These are phyloP conservation scores for Otolemur garnettii DNA, from an alignment of 2,113 vertebrate genomes.

Conservation along the genomic window DNA sequence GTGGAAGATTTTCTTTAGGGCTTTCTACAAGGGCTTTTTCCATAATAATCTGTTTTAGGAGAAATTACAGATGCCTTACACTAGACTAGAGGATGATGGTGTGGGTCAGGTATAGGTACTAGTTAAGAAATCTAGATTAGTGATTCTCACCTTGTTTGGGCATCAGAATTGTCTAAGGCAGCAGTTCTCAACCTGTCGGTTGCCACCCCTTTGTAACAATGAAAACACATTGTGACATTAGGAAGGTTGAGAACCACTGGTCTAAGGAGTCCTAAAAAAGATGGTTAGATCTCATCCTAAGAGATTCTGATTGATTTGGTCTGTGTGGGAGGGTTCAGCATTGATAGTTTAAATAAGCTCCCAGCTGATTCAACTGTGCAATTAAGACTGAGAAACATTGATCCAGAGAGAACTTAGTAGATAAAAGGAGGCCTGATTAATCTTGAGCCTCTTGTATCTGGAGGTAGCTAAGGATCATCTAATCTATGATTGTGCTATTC, in stretches of 20 bases:
- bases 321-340: background rate
- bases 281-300: slow-evolving; percentile 1
- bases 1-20: slow-evolving; percentile 43
- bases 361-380: slow-evolving; percentile 29
- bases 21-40: slow-evolving; percentile 11
- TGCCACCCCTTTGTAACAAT: no score
- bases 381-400: slow-evolving; percentile 9
- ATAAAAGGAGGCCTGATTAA: slow-evolving; percentile 24
- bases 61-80: background rate
- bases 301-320: slow-evolving; percentile 28
- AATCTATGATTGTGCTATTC: slow-evolving; percentile 19
- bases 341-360: slow-evolving; percentile 18
- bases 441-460: slow-evolving; percentile 39
- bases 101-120: background rate
- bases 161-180: background rate
- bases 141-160: slow-evolving; percentile 28
- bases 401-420: background rate
- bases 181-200: no score
- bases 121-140: background rate
- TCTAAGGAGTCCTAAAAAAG: slow-evolving; percentile 18
- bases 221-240: no score
- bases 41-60: slow-evolving; percentile 40
- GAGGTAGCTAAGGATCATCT: background rate
- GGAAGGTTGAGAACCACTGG: no score
- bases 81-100: background rate